phyloP scores from a whole-genome alignment of 2,888 invertebrate species.

The Stenchaetothrips biformis region DNA sequence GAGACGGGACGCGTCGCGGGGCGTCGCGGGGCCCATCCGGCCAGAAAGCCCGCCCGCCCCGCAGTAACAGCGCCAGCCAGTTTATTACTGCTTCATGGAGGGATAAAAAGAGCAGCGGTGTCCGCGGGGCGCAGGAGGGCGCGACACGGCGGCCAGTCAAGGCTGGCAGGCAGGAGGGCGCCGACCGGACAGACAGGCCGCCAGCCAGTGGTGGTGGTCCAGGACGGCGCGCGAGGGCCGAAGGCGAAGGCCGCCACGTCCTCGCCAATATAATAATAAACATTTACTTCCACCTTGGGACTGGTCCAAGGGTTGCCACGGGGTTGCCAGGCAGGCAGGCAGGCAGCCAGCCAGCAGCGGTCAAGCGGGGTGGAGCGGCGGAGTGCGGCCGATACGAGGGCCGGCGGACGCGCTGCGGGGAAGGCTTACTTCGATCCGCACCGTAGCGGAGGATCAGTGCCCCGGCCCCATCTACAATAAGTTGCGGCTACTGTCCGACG shows the following conservation, averaged over 20 bases:
- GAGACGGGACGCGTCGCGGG: background rate
- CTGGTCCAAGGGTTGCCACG: background rate
- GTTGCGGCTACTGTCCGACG: too few relatives aligned
- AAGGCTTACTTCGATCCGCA: too few relatives aligned
- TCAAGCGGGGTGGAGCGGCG: background rate
- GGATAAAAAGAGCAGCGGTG: background rate
- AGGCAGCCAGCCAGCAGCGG: background rate
- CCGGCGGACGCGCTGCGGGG: background rate
- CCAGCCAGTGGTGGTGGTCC: background rate
- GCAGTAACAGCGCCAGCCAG: background rate
- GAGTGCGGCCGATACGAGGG: background rate
- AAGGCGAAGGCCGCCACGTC: background rate
- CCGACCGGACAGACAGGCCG: background rate
- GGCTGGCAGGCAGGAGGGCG: background rate
- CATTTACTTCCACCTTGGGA: constrained; percentile 21
- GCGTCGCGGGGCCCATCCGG: background rate
- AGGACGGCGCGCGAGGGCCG: too few relatives aligned
- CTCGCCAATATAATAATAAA: constrained; percentile 23
- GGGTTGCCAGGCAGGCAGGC: background rate
- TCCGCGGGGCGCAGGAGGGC: background rate
- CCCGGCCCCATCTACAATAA: too few relatives aligned
- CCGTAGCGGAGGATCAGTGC: too few relatives aligned
- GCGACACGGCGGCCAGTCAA: background rate
- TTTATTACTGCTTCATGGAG: constrained; percentile 23
- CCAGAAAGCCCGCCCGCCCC: background rate